These are phyloP conservation scores for Hedya salicella DNA, from an alignment of 2,888 invertebrate species.

Conservation along the genomic window DNA sequence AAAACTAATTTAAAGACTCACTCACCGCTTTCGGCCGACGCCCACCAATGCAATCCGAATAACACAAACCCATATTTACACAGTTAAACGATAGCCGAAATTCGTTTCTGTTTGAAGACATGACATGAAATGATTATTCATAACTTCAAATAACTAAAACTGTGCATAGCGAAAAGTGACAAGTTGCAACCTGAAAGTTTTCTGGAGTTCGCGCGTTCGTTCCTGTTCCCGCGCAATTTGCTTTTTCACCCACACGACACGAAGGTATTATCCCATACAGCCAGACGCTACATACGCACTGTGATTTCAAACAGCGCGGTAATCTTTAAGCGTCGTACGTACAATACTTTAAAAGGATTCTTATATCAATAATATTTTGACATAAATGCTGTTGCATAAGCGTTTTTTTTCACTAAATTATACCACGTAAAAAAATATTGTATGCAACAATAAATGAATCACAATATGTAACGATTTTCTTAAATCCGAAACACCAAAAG, in stretches of 20 bases:
- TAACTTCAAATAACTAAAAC: slow-evolving; percentile 2
- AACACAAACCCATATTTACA: slow-evolving; percentile 70
- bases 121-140: slow-evolving; percentile 51
- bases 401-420: too few species aligned
- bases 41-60: slow-evolving; percentile 62
- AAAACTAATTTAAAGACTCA: slow-evolving; percentile 44
- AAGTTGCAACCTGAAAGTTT: slow-evolving; percentile 58
- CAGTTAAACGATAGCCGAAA: slow-evolving; percentile 52
- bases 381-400: too few species aligned
- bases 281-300: slow-evolving; percentile 14
- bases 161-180: slow-evolving; percentile 46
- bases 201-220: slow-evolving; percentile 27
- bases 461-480: too few species aligned
- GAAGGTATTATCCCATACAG: slow-evolving; percentile 15
- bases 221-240: slow-evolving; percentile 48
- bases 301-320: slow-evolving; percentile 15
- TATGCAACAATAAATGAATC: too few species aligned
- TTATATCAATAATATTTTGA: too few species aligned
- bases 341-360: too few species aligned
- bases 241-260: slow-evolving; percentile 24
- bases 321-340: background rate
- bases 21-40: slow-evolving; percentile 59
- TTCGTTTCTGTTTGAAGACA: slow-evolving; percentile 55
- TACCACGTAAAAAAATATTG: too few species aligned
- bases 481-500: too few species aligned